Conservation (phyloP, 2,888 invertebrate species). For the Xestia sexstrigata region DNA sequence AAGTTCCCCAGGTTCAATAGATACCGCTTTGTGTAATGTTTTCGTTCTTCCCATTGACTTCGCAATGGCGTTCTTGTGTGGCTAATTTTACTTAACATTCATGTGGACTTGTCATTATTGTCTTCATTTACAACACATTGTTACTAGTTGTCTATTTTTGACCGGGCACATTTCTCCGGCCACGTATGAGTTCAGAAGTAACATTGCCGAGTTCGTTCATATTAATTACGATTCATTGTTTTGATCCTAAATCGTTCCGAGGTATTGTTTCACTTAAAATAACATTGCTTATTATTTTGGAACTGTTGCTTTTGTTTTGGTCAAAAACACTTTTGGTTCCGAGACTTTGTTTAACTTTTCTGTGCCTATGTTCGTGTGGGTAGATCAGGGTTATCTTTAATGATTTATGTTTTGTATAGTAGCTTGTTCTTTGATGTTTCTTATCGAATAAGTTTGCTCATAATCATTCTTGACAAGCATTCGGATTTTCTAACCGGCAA, state of each 20-base stretch:
- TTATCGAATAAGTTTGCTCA: not conserved
- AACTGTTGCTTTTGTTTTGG: slow-evolving; percentile 35
- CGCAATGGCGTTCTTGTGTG: slow-evolving; percentile 65
- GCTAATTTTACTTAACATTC: slow-evolving; percentile 79
- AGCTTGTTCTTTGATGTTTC: not conserved
- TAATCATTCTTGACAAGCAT: not conserved
- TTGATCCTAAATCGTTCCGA: slow-evolving; percentile 55
- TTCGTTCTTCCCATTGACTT: slow-evolving; percentile 68
- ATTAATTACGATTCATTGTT: slow-evolving; percentile 71
- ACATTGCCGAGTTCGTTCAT: slow-evolving; percentile 59
- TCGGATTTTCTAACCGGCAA: not conserved
- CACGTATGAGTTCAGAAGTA: slow-evolving; percentile 65
- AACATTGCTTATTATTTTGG: slow-evolving; percentile 32
- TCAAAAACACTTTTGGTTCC: not conserved
- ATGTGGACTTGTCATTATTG: slow-evolving; percentile 82
- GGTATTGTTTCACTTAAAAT: slow-evolving; percentile 48
- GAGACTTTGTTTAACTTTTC: not conserved
- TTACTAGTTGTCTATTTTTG: slow-evolving; percentile 83
- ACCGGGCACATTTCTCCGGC: slow-evolving; percentile 68
- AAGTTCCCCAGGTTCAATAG: slow-evolving; percentile 20
- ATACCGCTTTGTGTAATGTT: slow-evolving; percentile 35
- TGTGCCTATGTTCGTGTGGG: not conserved
- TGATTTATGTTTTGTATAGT: slow-evolving; percentile 10
- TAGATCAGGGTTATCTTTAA: not conserved
- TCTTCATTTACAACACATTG: slow-evolving; percentile 81